Evolutionary conservation across 2,113 vertebrate genomes (phyloP), one percentile per base, ranked within the genome.

Genomic region (Aix galericulata): DNA sequence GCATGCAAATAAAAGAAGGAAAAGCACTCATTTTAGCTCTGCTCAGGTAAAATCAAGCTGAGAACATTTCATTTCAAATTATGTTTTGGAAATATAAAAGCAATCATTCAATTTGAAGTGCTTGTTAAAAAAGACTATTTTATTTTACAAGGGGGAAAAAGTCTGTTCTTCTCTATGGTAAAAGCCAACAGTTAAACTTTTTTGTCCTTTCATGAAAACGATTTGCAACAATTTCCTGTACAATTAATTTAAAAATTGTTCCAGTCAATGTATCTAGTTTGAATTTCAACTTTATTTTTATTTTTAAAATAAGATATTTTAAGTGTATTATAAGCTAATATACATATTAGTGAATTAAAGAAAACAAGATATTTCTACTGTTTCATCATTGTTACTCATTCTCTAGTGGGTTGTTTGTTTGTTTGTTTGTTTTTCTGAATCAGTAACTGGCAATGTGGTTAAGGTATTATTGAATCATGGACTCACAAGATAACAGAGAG

Each of bases 241-340:
- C 76, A 76, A 44, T 38, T 36, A 82, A 46, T 59, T 80, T 77
- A 5, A 36, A 63, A 88, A 25, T 4, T n/a, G 6, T 48, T 55
- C 73, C 44, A 75, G 8, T 8, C 17, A 13, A 32, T 29, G 1
- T 15, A 48, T 56, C 76, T 82, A 15, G 7, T 34, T 36, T 55
- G 21, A 56, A 71, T 80, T 91, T 53, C 15, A 53, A 4, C 3
- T 92, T 82, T 31, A 32, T 82, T 56, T 64, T 76, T 1, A 32
- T 40, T 74, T 22, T 26, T 1, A 66, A 85, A 52, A 6, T 58
- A 84, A 55, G 7, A 26, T 89, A 4, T 75, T n/a, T 2, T 23
- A 68, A 79, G 48, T 3, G 0, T 34, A 32, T 66, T 48, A 4
- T 34, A 32, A 40, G 0, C 9, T 55, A 62, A 21, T 38, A 25